These are phyloP conservation scores for Apodemus speciosus DNA, from an alignment of 2,113 vertebrate genomes.

Conservation along the genomic window DNA sequence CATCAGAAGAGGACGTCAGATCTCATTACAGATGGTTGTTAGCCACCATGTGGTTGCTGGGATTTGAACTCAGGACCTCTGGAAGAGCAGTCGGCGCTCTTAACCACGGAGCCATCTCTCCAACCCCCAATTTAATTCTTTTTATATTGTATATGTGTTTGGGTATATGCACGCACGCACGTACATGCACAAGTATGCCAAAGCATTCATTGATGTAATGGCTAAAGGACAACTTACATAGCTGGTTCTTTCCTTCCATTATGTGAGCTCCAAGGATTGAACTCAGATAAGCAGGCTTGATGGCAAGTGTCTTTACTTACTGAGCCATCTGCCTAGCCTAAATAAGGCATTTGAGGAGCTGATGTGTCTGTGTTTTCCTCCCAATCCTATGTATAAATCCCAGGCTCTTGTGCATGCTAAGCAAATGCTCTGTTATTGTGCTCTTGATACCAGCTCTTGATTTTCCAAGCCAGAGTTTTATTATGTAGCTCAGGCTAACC, in stretches of 20 bases:
- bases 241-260: background rate
- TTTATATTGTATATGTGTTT: background rate
- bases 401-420: background rate
- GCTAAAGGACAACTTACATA: background rate
- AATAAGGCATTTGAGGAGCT: background rate
- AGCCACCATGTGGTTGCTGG: too few species aligned
- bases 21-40: too few species aligned
- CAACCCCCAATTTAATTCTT: background rate
- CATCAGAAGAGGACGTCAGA: too few species aligned
- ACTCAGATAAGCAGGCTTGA: background rate
- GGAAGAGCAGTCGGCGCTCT: too few species aligned
- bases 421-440: background rate
- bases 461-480: background rate
- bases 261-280: background rate
- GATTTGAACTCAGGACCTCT: too few species aligned
- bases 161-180: too few species aligned
- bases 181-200: too few species aligned
- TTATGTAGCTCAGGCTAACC: background rate
- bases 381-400: background rate
- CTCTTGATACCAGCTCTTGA: background rate
- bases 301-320: background rate
- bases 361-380: background rate
- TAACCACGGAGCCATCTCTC: too few species aligned
- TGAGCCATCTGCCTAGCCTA: background rate
- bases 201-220: too few species aligned